A percentile compares a stretch with the other conserved stretches of the same genome.
Conservation (phyloP, 2,113 vertebrate species). For the Pachyramphus minor region DNA sequence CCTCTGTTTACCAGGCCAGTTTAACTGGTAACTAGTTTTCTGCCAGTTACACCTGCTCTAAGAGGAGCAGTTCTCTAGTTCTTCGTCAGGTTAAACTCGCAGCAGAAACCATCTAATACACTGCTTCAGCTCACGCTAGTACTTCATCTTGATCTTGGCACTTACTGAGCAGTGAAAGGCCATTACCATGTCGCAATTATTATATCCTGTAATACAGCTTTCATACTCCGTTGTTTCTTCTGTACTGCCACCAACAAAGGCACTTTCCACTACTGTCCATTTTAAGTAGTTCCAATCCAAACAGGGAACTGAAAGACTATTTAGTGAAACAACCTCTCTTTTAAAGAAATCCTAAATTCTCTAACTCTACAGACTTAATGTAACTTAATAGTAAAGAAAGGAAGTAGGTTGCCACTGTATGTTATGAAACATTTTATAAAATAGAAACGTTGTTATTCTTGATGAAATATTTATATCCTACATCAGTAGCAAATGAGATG, state of each 20-base stretch:
- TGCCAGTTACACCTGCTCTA: not conserved
- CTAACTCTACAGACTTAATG: not conserved
- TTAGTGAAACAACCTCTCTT: not conserved
- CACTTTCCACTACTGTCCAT: not conserved
- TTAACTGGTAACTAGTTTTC: too few species aligned
- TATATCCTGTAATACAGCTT: not conserved
- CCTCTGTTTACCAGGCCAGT: accelerated
- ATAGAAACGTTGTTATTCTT: not conserved
- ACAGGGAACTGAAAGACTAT: not conserved
- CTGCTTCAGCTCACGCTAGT: not conserved
- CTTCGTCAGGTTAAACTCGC: not conserved
- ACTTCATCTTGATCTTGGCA: not conserved
- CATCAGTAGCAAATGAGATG: not conserved
- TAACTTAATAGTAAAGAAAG: not conserved
- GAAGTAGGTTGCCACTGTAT: not conserved
- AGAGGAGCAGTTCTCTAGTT: accelerated
- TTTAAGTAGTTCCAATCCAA: not conserved
- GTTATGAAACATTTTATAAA: not conserved
- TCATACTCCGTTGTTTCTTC: accelerated
- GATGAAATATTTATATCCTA: not conserved
- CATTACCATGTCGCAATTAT: not conserved
- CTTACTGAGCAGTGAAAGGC: not conserved
- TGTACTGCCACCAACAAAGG: not conserved
- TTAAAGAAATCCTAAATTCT: not conserved
- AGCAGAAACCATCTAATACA: not conserved